Conservation (phyloP, 2,888 invertebrate species). For the Plutella xylostella region DNA sequence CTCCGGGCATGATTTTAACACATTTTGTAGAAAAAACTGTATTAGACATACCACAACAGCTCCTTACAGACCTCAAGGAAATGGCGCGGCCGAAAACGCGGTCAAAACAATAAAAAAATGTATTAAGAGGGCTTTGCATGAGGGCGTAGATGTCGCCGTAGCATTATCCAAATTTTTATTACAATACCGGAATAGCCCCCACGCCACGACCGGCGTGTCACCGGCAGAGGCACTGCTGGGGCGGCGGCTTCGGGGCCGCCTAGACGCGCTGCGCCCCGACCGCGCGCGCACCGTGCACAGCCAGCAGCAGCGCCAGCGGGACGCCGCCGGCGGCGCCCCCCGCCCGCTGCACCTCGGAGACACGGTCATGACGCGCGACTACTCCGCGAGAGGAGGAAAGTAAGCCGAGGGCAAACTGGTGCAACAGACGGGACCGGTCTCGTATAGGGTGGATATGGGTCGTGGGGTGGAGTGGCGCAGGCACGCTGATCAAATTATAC, state of each 20-base stretch:
- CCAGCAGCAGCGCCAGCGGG: neutral
- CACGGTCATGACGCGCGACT: neutral
- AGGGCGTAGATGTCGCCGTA: neutral
- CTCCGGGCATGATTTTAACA: neutral
- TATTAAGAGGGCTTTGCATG: neutral
- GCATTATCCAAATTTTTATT: neutral
- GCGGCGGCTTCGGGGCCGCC: neutral
- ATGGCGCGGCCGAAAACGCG: neutral
- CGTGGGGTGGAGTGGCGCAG: neutral
- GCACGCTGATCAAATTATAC: neutral
- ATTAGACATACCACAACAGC: neutral
- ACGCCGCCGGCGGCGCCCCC: neutral
- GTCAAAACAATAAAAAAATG: neutral
- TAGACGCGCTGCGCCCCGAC: neutral
- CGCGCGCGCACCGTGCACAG: neutral
- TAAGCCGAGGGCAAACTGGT: neutral
- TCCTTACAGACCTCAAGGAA: neutral
- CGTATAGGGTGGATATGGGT: neutral
- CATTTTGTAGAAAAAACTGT: neutral
- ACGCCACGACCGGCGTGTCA: neutral
- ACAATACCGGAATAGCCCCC: neutral
- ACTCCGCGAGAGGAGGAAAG: neutral
- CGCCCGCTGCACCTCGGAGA: neutral
- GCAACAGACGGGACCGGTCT: neutral
- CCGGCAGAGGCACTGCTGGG: neutral